Percentiles rank a stretch among this genome's conserved stretches.
Evolutionary conservation across 2,797 vertebrate genomes (phyloP).

Genomic region (Macrochelys suwanniensis): DNA sequence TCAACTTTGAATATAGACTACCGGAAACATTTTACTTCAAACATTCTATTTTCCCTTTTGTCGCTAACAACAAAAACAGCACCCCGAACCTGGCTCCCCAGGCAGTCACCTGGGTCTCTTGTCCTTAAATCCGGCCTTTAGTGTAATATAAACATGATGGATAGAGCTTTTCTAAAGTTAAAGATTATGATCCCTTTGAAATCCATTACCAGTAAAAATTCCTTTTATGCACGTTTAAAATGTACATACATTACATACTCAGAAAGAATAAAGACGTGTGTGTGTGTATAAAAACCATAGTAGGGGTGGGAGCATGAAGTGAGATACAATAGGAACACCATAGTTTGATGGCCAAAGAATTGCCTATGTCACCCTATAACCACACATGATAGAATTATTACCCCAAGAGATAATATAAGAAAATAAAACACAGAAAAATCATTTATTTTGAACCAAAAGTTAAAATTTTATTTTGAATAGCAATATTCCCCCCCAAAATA

Average conservation of each 20-base stretch:
- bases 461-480: slow-evolving; percentile 86
- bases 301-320: background rate
- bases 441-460: slow-evolving; percentile 83
- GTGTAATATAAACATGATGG: background rate
- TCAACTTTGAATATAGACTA: no score
- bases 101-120: no score
- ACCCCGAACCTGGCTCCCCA: no score
- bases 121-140: no score
- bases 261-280: rapidly evolving
- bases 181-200: background rate
- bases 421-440: slow-evolving; percentile 43
- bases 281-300: background rate
- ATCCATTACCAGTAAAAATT: background rate
- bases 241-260: background rate
- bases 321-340: rapidly evolving
- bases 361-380: background rate
- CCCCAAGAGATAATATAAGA: background rate
- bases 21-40: no score
- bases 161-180: background rate
- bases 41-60: no score
- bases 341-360: background rate
- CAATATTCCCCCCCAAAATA: slow-evolving; percentile 82
- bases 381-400: background rate
- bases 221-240: background rate
- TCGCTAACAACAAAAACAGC: no score